These are phyloP conservation scores for Pantherophis alleghaniensis DNA, from an alignment of 2,797 vertebrate genomes.

Conservation along the genomic window DNA sequence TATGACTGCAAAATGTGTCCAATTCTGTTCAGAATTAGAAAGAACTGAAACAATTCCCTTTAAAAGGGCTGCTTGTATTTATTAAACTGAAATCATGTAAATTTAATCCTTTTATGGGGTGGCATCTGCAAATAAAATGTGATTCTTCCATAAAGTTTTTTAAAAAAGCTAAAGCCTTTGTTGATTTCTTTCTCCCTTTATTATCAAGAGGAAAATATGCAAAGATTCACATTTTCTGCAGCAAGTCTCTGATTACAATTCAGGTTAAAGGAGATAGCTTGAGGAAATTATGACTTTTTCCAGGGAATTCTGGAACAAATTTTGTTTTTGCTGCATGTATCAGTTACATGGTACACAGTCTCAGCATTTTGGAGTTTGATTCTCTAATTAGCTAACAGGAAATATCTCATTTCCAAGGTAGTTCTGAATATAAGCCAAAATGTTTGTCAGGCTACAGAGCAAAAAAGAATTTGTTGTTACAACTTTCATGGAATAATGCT, in stretches of 20 bases:
- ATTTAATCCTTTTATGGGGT: neutral
- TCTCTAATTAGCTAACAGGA: neutral
- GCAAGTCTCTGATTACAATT: neutral
- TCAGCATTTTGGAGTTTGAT: neutral
- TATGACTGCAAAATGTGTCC: neutral
- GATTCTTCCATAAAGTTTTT: neutral
- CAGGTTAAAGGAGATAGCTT: neutral
- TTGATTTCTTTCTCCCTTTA: neutral
- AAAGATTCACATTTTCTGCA: neutral
- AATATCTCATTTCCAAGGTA: neutral
- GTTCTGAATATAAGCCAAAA: neutral
- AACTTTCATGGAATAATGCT: neutral
- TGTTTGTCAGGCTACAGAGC: neutral
- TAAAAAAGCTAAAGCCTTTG: neutral
- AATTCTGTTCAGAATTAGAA: neutral
- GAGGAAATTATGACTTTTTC: too few relatives aligned
- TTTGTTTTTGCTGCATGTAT: neutral
- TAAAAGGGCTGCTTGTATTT: neutral
- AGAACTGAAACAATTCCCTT: neutral
- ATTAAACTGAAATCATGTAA: neutral
- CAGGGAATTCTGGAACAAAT: neutral
- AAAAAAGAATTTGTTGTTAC: neutral
- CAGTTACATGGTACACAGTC: neutral
- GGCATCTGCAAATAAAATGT: neutral
- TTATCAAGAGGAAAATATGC: neutral